phyloP scores from a whole-genome alignment of 2,888 invertebrate species.

The Pristionchus arcanus region DNA sequence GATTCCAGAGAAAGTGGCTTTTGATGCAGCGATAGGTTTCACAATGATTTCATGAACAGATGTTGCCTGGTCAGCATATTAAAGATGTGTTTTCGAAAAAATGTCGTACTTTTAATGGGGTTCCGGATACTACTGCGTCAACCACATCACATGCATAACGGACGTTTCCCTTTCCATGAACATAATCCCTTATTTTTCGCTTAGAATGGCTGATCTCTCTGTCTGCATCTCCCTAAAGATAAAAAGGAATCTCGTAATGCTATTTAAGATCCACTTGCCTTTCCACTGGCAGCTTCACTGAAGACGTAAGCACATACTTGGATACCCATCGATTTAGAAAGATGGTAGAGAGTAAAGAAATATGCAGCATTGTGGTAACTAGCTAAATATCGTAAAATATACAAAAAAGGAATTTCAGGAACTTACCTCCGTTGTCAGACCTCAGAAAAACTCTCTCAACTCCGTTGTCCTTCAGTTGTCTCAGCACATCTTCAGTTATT shows the following conservation, averaged over 20 bases:
- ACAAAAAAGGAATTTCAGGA: not conserved
- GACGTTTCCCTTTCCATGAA: not conserved
- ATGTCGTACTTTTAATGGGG: not conserved
- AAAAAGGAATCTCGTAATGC: not conserved
- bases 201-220: not conserved
- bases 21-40: not conserved
- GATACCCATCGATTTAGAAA: not conserved
- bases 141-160: not conserved
- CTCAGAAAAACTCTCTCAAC: not conserved
- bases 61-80: too few relatives aligned
- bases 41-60: not conserved
- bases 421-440: not conserved
- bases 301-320: not conserved
- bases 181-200: not conserved
- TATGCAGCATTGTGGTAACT: not conserved
- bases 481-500: not conserved
- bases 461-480: conserved; percentile 1
- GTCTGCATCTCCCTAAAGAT: not conserved
- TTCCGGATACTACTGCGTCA: not conserved
- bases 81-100: too few relatives aligned
- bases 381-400: not conserved
- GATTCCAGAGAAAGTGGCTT: not conserved
- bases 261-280: not conserved
- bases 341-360: not conserved
- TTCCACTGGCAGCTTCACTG: not conserved